A percentile compares a stretch with the other conserved stretches of the same genome.
These are phyloP conservation scores for Malacosoma neustria DNA, from an alignment of 2,888 invertebrate species.

Conservation along the genomic window DNA sequence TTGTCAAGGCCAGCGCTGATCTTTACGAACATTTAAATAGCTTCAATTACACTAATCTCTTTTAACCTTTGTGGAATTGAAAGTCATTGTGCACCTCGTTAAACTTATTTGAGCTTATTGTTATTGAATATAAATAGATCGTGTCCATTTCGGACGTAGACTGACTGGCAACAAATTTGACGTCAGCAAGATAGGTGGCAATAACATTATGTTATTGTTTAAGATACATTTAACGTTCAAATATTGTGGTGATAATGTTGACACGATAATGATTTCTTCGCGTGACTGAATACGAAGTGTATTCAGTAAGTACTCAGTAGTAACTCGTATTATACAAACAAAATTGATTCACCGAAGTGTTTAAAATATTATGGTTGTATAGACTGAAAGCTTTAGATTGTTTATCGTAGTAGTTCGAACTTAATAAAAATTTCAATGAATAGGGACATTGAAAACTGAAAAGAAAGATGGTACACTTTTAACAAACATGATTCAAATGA, in stretches of 20 bases:
- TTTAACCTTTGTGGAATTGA: slow-evolving; percentile 1
- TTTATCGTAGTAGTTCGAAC: slow-evolving; percentile 8
- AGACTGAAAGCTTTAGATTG: neutral
- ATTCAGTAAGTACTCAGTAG: no score
- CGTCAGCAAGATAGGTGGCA: slow-evolving; percentile 8
- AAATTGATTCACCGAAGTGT: neutral
- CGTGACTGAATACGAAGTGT: slow-evolving; percentile 9
- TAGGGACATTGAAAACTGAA: neutral
- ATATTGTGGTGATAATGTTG: slow-evolving; percentile 3
- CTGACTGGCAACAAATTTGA: slow-evolving; percentile 14
- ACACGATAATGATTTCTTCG: slow-evolving; percentile 10
- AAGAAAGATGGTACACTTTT: slow-evolving; percentile 9
- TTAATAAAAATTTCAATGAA: slow-evolving; percentile 13
- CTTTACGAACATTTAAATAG: slow-evolving; percentile 18
- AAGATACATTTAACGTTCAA: neutral
- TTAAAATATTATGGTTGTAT: neutral
- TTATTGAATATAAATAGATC: neutral
- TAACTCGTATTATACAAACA: slow-evolving; percentile 5
- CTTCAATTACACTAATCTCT: slow-evolving; percentile 8
- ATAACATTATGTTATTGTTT: neutral
- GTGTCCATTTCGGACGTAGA: slow-evolving; percentile 5
- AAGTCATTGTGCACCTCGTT: neutral
- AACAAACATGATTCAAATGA: slow-evolving; percentile 13
- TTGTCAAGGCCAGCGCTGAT: slow-evolving; percentile 27
- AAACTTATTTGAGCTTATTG: slow-evolving; percentile 1